These are phyloP conservation scores for Xenopus borealis DNA, from an alignment of 2,113 vertebrate genomes.

Conservation along the genomic window DNA sequence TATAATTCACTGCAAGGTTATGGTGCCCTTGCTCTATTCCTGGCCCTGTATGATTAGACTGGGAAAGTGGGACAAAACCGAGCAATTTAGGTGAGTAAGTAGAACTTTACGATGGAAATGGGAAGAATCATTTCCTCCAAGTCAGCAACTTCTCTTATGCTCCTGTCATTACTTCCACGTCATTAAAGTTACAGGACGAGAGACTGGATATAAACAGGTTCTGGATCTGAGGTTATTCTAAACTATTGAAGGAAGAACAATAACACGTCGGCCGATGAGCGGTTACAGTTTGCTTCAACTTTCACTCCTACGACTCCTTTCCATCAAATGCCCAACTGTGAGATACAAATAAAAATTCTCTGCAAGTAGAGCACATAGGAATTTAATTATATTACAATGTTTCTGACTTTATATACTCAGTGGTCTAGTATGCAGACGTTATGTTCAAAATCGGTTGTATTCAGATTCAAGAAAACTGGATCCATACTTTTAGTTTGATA, in stretches of 20 bases:
- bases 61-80: slow-evolving; percentile 55
- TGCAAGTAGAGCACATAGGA: no score
- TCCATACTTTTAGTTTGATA: no score
- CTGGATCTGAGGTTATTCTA: neutral
- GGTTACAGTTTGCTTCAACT: no score
- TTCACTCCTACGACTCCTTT: no score
- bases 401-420: no score
- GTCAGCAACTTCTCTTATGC: slow-evolving; percentile 26
- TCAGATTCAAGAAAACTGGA: no score
- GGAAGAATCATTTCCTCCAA: neutral
- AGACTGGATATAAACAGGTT: neutral
- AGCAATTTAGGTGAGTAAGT: slow-evolving; percentile 48
- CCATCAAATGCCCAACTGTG: no score
- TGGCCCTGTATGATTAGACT: slow-evolving; percentile 59
- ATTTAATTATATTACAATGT: no score
- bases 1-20: slow-evolving; percentile 74
- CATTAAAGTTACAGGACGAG: neutral
- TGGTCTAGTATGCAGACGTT: no score
- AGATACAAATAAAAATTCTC: no score
- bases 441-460: no score
- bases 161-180: neutral
- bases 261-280: neutral
- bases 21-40: slow-evolving; percentile 62
- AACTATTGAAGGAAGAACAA: neutral
- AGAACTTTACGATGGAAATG: slow-evolving; percentile 46